Evolutionary conservation across 2,888 invertebrate species (phyloP).

Genomic region (Xanthia togata): DNA sequence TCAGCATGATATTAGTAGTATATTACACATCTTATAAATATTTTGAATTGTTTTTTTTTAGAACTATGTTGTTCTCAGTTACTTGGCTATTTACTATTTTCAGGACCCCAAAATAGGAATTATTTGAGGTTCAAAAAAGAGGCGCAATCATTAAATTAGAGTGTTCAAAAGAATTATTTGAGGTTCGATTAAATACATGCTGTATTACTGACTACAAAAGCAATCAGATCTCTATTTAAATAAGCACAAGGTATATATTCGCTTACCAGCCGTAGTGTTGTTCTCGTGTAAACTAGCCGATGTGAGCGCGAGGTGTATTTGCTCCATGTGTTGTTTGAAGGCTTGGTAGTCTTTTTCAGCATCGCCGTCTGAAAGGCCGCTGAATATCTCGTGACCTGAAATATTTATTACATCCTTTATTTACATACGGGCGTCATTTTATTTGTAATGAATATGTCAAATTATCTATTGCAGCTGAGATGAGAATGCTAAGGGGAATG

Average conservation of each 20-base stretch:
- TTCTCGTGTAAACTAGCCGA: slow-evolving; percentile 91
- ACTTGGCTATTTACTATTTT: too few species aligned
- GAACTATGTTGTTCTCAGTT: too few species aligned
- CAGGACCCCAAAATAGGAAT: too few species aligned
- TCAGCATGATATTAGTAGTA: neutral
- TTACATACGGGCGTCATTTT: neutral
- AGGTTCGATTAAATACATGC: too few species aligned
- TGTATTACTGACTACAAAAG: neutral
- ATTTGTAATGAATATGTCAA: neutral
- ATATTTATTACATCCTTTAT: neutral
- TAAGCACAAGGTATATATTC: neutral
- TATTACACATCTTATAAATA: too few species aligned
- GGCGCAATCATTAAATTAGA: too few species aligned
- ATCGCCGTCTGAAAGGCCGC: slow-evolving; percentile 91
- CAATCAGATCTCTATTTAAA: neutral
- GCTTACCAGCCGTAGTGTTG: slow-evolving; percentile 77
- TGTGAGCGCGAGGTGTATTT: slow-evolving; percentile 94
- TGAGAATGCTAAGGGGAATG: neutral
- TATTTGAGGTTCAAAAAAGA: too few species aligned
- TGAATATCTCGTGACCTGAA: slow-evolving; percentile 94
- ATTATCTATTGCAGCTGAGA: neutral
- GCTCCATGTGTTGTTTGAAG: slow-evolving; percentile 95
- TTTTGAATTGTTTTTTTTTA: too few species aligned
- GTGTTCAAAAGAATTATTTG: too few species aligned
- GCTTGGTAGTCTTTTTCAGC: slow-evolving; percentile 92